Conservation (phyloP, 53 echinoderm and acorn worm genomes). For the Glandiceps talaboti region DNA sequence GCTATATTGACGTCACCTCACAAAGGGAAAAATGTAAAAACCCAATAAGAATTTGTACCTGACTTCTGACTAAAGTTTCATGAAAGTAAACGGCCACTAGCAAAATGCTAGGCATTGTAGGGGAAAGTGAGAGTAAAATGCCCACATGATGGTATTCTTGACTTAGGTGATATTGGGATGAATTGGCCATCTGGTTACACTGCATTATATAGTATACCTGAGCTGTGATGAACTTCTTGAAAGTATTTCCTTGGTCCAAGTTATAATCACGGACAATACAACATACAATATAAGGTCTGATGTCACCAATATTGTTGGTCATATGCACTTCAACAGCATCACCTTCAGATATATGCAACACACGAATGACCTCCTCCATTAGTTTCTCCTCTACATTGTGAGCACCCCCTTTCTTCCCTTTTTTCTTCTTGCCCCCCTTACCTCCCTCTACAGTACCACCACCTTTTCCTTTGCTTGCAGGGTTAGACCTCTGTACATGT, state of each 20-base stretch:
- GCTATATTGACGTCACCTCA: no score
- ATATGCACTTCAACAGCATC: slow-evolving; percentile 40
- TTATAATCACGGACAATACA: slow-evolving; percentile 65
- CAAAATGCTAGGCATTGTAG: no score
- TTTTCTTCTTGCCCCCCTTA: slow-evolving; percentile 28
- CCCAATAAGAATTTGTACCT: no score
- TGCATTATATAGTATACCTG: no score
- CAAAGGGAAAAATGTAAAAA: no score
- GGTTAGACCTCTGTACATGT: slow-evolving; percentile 30
- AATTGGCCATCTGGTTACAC: no score
- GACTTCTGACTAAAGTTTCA: no score
- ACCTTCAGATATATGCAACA: slow-evolving; percentile 37
- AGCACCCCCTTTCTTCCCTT: slow-evolving; percentile 25
- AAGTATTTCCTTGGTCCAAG: slow-evolving; percentile 38
- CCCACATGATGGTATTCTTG: no score
- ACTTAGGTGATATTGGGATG: no score
- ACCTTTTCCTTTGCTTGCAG: not conserved
- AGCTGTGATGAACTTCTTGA: slow-evolving; percentile 80
- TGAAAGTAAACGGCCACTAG: no score
- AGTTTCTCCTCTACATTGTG: slow-evolving; percentile 19
- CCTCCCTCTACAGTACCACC: not conserved
- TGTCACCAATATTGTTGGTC: slow-evolving; percentile 34
- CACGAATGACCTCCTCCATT: slow-evolving; percentile 42
- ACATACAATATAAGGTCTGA: slow-evolving; percentile 80
- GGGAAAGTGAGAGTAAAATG: no score